These are phyloP conservation scores for Trigoniulus corallinus DNA, from an alignment of 1,140 invertebrate genomes.

Conservation along the genomic window DNA sequence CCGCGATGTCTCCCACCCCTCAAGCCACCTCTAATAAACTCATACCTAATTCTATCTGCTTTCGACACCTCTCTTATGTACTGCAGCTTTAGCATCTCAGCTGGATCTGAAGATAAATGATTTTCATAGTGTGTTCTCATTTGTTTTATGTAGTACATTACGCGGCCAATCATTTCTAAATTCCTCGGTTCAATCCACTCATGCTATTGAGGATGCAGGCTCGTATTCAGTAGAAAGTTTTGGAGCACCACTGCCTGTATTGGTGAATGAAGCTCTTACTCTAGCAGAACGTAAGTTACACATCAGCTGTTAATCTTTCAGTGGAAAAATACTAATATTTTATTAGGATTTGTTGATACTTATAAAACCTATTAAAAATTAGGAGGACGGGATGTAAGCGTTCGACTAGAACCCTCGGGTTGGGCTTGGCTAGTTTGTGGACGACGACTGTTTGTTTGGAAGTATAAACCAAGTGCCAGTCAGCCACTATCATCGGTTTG, in stretches of 20 bases:
- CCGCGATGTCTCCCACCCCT: too few relatives aligned
- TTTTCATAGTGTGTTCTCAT: too few relatives aligned
- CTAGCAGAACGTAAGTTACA: constrained; percentile 44
- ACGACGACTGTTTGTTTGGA: constrained; percentile 70
- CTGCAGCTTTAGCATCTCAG: too few relatives aligned
- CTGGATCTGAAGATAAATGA: too few relatives aligned
- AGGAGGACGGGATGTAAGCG: constrained; percentile 42
- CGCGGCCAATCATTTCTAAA: too few relatives aligned
- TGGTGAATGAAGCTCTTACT: constrained; percentile 73
- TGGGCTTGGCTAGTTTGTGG: constrained; percentile 80
- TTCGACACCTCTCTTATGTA: too few relatives aligned
- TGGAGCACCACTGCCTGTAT: constrained; percentile 60
- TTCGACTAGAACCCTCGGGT: constrained; percentile 39
- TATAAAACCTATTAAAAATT: neutral
- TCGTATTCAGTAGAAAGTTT: constrained; percentile 31
- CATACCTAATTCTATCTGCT: too few relatives aligned
- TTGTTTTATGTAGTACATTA: neutral
- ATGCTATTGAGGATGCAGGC: constrained; percentile 22
- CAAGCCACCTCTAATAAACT: too few relatives aligned
- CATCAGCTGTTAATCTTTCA: neutral
- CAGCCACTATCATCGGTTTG: neutral
- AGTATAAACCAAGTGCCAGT: constrained; percentile 36
- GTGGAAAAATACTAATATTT: neutral
- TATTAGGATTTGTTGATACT: neutral
- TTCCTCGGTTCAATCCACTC: constrained; percentile 19